Evolutionary conservation across 2,888 invertebrate species (phyloP).

Genomic region (Yponomeuta cagnagella): DNA sequence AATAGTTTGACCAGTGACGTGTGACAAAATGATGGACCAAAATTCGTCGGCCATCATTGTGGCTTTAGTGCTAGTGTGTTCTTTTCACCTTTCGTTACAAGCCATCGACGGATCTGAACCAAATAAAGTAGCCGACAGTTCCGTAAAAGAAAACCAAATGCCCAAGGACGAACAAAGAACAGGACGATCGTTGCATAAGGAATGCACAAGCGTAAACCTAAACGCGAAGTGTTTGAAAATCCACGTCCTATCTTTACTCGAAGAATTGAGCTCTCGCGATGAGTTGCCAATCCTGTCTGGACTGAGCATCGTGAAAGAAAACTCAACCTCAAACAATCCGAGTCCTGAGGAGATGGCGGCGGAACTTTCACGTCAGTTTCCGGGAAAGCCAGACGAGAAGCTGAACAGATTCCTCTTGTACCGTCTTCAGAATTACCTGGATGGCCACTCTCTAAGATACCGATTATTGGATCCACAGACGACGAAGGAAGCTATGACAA

Average conservation of each 20-base stretch:
- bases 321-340: constrained; percentile 50
- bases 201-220: constrained; percentile 50
- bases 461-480: constrained; percentile 80
- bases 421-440: constrained; percentile 80
- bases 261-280: constrained; percentile 81
- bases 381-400: constrained; percentile 84
- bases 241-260: constrained; percentile 85
- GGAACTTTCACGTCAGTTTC: constrained; percentile 84
- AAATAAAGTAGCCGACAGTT: constrained; percentile 33
- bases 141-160: constrained; percentile 26
- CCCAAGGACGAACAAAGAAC: constrained; percentile 42
- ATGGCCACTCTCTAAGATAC: constrained; percentile 83
- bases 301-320: constrained; percentile 83
- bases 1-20: constrained; percentile 33
- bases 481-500: constrained; percentile 72
- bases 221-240: constrained; percentile 86
- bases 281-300: constrained; percentile 84
- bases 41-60: constrained; percentile 33
- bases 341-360: constrained; percentile 78
- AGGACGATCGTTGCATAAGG: constrained; percentile 57
- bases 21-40: constrained; percentile 48
- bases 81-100: constrained; percentile 33
- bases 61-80: constrained; percentile 40
- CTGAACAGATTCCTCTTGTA: constrained; percentile 84
- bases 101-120: constrained; percentile 47